Evolutionary conservation across 2,113 vertebrate genomes (phyloP).

Genomic region (Camelus dromedarius): DNA sequence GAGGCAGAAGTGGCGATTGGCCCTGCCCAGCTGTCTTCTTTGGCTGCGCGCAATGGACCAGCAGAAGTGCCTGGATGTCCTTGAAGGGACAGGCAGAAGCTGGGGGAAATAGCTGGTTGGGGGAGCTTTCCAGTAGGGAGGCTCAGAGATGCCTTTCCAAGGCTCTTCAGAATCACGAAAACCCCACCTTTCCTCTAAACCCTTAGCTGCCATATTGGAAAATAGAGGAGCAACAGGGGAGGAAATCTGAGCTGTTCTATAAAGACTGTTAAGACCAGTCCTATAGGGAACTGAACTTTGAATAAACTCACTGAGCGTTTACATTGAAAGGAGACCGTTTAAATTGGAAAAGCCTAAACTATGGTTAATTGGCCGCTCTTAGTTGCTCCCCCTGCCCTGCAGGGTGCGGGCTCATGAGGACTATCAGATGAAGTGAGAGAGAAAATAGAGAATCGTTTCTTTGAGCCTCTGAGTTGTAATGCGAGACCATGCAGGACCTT

Average conservation of each 20-base stretch:
- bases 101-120: background rate
- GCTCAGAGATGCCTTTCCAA: background rate
- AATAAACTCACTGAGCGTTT: constrained; percentile 31
- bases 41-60: background rate
- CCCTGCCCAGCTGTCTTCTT: background rate
- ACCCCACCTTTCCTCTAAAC: background rate
- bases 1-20: background rate
- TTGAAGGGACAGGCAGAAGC: background rate
- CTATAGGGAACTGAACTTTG: constrained; percentile 7
- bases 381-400: background rate
- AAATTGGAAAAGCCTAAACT: constrained; percentile 31
- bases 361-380: background rate
- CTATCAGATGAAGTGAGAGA: constrained; percentile 23
- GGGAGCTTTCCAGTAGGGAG: background rate
- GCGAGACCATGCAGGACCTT: background rate
- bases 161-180: background rate
- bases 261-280: background rate
- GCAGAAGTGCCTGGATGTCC: background rate
- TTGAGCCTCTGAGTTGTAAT: background rate
- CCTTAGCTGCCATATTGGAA: background rate
- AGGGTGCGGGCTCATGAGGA: background rate
- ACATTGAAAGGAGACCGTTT: background rate
- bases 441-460: constrained; percentile 34
- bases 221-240: background rate
- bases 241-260: background rate